These are phyloP conservation scores for Brachyistius frenatus DNA, from an alignment of 2,113 vertebrate species.

Conservation along the genomic window DNA sequence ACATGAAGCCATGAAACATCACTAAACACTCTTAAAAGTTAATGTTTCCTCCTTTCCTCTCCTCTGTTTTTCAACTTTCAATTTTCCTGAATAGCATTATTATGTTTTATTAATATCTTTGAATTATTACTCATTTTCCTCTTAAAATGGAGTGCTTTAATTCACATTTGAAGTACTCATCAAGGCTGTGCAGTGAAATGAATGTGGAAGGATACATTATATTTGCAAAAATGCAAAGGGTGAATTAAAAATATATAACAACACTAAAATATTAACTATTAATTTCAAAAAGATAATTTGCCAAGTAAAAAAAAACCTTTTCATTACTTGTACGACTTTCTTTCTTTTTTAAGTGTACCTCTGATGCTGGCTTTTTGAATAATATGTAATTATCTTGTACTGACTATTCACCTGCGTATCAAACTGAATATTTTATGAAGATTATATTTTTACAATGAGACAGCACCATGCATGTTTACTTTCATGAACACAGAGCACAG, in stretches of 20 bases:
- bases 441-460: slow-evolving; percentile 36
- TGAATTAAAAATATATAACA: slow-evolving; percentile 87
- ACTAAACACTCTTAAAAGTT: slow-evolving; percentile 66
- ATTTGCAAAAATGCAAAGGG: slow-evolving; percentile 87
- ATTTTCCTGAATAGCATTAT: slow-evolving; percentile 85
- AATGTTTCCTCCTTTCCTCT: slow-evolving; percentile 54
- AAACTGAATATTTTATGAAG: slow-evolving; percentile 45
- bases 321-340: slow-evolving; percentile 75
- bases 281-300: slow-evolving; percentile 86
- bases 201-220: slow-evolving; percentile 87
- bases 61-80: slow-evolving; percentile 83
- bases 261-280: slow-evolving; percentile 88
- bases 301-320: slow-evolving; percentile 72
- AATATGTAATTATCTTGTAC: slow-evolving; percentile 66
- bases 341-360: slow-evolving; percentile 53
- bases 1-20: slow-evolving; percentile 37
- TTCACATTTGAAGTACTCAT: slow-evolving; percentile 88
- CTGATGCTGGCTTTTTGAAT: slow-evolving; percentile 58
- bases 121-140: slow-evolving; percentile 89
- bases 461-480: slow-evolving; percentile 22
- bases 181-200: slow-evolving; percentile 81
- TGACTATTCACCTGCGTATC: slow-evolving; percentile 57
- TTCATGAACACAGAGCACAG: slow-evolving; percentile 32
- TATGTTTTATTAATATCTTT: slow-evolving; percentile 88
- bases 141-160: slow-evolving; percentile 87